These are phyloP conservation scores for Pholis gunnellus DNA, from an alignment of 2,113 vertebrate genomes.

Conservation along the genomic window DNA sequence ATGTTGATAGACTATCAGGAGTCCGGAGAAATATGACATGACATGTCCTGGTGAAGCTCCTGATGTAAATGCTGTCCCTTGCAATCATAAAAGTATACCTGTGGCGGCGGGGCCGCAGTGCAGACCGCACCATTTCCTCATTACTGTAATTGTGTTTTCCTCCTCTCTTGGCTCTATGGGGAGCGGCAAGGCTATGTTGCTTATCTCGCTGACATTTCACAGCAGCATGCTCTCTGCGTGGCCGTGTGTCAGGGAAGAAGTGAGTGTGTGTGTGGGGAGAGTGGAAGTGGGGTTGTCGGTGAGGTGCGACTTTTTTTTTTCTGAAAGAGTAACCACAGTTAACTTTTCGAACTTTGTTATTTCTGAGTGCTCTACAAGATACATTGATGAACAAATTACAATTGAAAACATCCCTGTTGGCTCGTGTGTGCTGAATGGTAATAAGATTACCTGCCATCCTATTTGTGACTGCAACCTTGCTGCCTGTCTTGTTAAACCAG, in stretches of 20 bases:
- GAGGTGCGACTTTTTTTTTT: neutral
- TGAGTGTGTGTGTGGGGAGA: neutral
- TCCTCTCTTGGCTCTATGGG: constrained; percentile 44
- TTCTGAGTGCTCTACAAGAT: neutral
- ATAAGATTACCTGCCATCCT: neutral
- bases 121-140: constrained; percentile 44
- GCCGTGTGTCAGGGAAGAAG: neutral
- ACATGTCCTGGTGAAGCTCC: neutral
- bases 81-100: constrained; percentile 17
- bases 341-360: neutral
- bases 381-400: constrained; percentile 21
- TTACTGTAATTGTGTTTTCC: constrained; percentile 62
- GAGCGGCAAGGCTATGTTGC: constrained; percentile 52
- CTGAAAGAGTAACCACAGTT: neutral
- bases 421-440: constrained; percentile 11
- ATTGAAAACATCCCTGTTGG: neutral
- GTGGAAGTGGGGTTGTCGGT: neutral
- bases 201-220: constrained; percentile 75
- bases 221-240: constrained; percentile 31
- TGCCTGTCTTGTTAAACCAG: constrained; percentile 17
- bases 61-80: constrained; percentile 20
- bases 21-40: neutral
- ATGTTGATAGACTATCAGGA: neutral
- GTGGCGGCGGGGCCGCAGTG: constrained; percentile 20
- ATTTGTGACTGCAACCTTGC: neutral